Percentiles rank a stretch among this genome's conserved stretches.
These are phyloP conservation scores for Heteractis magnifica DNA, from an alignment of 92 coral and sea anemone species.

Conservation along the genomic window DNA sequence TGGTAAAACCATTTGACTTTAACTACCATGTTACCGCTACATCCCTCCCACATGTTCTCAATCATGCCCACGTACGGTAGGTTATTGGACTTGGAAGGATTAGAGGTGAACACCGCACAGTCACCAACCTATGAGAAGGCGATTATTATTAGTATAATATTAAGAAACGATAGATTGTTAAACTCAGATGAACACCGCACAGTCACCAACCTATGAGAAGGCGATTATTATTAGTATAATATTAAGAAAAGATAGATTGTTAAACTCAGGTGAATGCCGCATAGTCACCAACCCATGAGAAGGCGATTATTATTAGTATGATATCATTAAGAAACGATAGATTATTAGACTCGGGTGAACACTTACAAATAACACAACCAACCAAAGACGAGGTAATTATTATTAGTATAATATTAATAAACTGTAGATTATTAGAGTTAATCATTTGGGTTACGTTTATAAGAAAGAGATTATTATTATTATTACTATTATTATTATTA, in stretches of 20 bases:
- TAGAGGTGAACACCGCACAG: conserved; percentile 95
- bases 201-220: not conserved
- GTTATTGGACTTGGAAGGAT: conserved; percentile 88
- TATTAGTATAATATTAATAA: not conserved
- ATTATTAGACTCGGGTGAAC: conserved; percentile 4
- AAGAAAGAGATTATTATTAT: too few species aligned
- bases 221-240: not conserved
- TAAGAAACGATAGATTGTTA: conserved; percentile 10
- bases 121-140: conserved; percentile 79
- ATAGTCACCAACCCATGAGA: conserved; percentile 79
- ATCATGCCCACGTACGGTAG: conserved; percentile 99
- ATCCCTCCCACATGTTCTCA: conserved; percentile 98
- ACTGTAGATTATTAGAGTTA: not conserved
- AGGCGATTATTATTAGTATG: conserved; percentile 7
- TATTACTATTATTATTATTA: too few species aligned
- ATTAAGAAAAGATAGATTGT: not conserved
- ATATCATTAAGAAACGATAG: not conserved
- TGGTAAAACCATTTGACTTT: conserved; percentile 98
- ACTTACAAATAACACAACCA: not conserved
- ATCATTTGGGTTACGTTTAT: too few species aligned
- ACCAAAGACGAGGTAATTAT: not conserved
- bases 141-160: conserved; percentile 13
- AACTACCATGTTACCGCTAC: conserved; percentile 85
- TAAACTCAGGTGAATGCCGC: conserved; percentile 59
- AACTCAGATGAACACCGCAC: not conserved